Evolutionary conservation across 2,113 vertebrate genomes (phyloP).

Genomic region (Ceuthmochares aereus): DNA sequence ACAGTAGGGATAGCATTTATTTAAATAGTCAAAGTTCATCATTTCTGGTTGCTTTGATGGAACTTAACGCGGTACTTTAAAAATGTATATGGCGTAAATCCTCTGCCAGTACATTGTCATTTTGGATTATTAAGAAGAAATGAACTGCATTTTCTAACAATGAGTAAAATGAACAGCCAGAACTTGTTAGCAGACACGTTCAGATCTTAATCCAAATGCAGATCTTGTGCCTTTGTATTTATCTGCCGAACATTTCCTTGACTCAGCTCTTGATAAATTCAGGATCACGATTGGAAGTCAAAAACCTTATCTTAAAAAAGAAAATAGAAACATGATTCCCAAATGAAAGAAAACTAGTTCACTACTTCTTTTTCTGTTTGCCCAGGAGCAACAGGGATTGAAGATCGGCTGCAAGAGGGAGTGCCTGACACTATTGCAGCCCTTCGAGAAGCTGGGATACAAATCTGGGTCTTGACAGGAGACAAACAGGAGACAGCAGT

Average conservation of each 20-base stretch:
- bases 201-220: slow-evolving; percentile 43
- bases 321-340: not conserved
- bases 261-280: not conserved
- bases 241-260: not conserved
- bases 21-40: not conserved
- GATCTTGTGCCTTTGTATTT: slow-evolving; percentile 1
- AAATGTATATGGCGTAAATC: not conserved
- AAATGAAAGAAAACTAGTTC: not conserved
- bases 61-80: slow-evolving; percentile 7
- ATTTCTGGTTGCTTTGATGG: not conserved
- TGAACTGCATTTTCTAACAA: slow-evolving; percentile 32
- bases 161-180: not conserved
- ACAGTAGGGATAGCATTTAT: not conserved
- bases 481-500: slow-evolving; percentile 96
- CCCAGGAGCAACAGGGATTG: slow-evolving; percentile 93
- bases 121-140: slow-evolving; percentile 43
- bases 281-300: not conserved
- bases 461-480: slow-evolving; percentile 94
- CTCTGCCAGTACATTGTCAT: slow-evolving; percentile 22
- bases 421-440: slow-evolving; percentile 89
- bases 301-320: not conserved
- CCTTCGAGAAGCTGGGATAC: slow-evolving; percentile 90
- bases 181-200: not conserved
- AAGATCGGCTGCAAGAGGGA: slow-evolving; percentile 92
- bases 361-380: not conserved